Conservation (phyloP, 2,888 invertebrate species). For the Ectobius pallidus region DNA sequence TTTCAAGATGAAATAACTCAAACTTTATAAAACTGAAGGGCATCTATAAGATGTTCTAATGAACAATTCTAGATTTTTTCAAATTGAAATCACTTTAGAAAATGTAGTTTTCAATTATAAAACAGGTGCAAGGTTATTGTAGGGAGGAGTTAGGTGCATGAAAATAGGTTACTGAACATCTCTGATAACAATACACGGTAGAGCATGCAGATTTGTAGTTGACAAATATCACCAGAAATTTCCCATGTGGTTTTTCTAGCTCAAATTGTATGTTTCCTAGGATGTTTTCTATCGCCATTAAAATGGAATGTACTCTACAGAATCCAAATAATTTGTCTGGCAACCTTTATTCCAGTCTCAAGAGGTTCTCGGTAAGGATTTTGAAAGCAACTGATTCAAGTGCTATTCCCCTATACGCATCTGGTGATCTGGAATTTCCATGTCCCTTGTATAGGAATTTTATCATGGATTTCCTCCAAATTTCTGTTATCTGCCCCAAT, state of each 20-base stretch:
- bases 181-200: too few species aligned
- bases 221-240: too few species aligned
- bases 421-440: not conserved
- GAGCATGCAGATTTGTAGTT: too few species aligned
- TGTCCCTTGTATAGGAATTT: not conserved
- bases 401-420: not conserved
- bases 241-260: not conserved
- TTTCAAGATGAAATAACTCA: too few species aligned
- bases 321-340: not conserved
- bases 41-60: too few species aligned
- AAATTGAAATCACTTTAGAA: too few species aligned
- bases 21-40: too few species aligned
- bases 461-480: not conserved
- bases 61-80: too few species aligned
- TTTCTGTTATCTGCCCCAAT: not conserved
- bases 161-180: too few species aligned
- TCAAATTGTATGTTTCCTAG: not conserved
- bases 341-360: not conserved
- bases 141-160: too few species aligned
- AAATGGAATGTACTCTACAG: not conserved
- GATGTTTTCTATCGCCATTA: not conserved
- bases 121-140: too few species aligned
- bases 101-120: too few species aligned
- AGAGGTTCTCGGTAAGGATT: not conserved
- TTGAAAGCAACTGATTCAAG: not conserved